Base-by-base conservation (phyloP, 92 coral and sea anemone genomes). In the Palythoa grandis region DNA sequence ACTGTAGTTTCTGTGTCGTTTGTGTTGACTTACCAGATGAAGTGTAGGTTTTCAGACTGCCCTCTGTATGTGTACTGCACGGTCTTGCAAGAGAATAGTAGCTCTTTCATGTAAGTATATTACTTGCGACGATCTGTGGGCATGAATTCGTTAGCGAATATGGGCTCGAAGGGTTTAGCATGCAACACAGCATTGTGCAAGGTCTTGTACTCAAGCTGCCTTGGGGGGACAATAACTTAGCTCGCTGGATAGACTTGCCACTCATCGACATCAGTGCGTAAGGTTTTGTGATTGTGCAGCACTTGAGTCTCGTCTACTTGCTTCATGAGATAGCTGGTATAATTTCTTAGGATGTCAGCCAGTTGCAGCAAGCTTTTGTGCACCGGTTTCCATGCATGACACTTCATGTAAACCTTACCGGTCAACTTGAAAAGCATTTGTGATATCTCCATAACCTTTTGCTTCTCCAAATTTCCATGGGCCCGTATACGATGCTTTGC, bases 171-270 rank as follows among this genome's bases (percentile, higher is more conserved):
- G 37, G 89, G 77, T 78, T 63, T 43, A 61, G 85, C 83, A 37
- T 86, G 89, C 37, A 77, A 58, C 40, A 86, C 20, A 67, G 89
- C 89, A 25, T 86, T 76, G 23, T 86, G 89, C 58, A 86, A 68
- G 76, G 11, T 65, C 74, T 86, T 50, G 77, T 78, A 86, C 11
- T 53, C 11, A 15, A 53, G 58, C 2, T 53, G 58, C 58, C 58
- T 53, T 53, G 58, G 58, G 9, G 88, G 43, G 11, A 67, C 35
- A 29, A 72, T 72, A 63, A 85, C 70, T 47, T 85, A 25, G 83
- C 74, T 88, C 13, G 91, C 58, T 53, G 58, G 58, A 92, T 52
- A 88, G 70, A 1, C 71, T 92, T n/a, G 83, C 92, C 3, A 77
- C 70, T 78, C 85, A 58, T 86, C 86, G 47, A 86, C 85, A 35